Percentiles rank a stretch among this genome's conserved stretches.
phyloP scores from a whole-genome alignment of 2,888 invertebrate genomes.

The Gymnocheta viridis region DNA sequence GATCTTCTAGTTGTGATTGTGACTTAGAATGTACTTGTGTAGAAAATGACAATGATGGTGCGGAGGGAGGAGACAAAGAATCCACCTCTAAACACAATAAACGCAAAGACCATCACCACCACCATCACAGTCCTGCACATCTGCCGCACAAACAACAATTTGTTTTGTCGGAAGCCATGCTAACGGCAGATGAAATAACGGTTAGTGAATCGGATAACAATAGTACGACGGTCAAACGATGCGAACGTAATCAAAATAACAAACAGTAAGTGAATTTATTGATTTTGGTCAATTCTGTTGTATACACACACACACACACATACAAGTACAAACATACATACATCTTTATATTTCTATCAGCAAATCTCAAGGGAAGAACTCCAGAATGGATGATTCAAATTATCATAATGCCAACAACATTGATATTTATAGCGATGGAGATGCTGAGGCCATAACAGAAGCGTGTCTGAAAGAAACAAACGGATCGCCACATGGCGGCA shows the following conservation, averaged over 20 bases:
- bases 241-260: constrained; percentile 62
- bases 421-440: constrained; percentile 78
- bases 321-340: neutral
- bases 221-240: constrained; percentile 77
- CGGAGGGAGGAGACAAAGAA: neutral
- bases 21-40: constrained; percentile 78
- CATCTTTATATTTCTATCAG: neutral
- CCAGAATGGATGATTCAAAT: constrained; percentile 67
- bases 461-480: constrained; percentile 75
- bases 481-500: constrained; percentile 66
- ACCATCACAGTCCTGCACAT: constrained; percentile 18
- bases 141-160: constrained; percentile 55
- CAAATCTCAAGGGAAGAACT: constrained; percentile 61
- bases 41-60: constrained; percentile 22
- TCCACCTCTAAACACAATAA: constrained; percentile 71
- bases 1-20: constrained; percentile 75
- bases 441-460: constrained; percentile 72
- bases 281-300: neutral
- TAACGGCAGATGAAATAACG: constrained; percentile 78
- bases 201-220: constrained; percentile 79
- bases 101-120: constrained; percentile 69
- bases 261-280: constrained; percentile 15
- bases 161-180: constrained; percentile 72
- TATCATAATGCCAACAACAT: constrained; percentile 73
- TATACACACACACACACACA: neutral